Base-by-base conservation (phyloP, 1,140 invertebrate species). In the Himalopsyche phryganea region DNA sequence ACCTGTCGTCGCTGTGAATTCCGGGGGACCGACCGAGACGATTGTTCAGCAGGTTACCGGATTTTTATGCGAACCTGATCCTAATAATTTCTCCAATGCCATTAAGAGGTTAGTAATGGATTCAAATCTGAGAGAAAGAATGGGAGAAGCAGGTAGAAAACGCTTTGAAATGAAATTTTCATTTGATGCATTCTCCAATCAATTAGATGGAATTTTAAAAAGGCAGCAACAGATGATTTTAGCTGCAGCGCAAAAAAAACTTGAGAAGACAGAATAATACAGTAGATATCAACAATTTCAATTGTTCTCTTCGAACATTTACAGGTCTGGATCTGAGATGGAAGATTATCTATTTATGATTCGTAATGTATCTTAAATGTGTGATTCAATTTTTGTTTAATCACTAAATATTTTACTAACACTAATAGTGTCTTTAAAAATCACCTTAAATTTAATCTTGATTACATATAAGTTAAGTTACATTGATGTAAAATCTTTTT, bases 21-120 rank as follows among this genome's bases (percentile, higher is more conserved):
- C 88, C 71, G 98, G 98, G 20, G 98, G 98, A 1, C 97, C 97
- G 0, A 86, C 82, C 4, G 98, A 99, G 77, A 98, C 97, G 0
- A 81, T 99, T 44, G 80, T 89, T 0, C 77, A 97, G 78, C 84
- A 82, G n/a, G 76, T 85, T 5, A 99, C 96, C 3, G 98, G 98
- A 6, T 98, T 86, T 71, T 77, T 99, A 3, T 91, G 91, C 68
- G 79, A 88, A 40, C 75, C 85, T 6, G 79, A 75, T 14, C 75
- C 83, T 15, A 74, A 84, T 53, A 79, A 81, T 52, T 96, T 99
- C 80, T 85, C 90, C 6, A 74, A 82, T 35, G 87, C 87, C 19
- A 94, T 98, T 86, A 69, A 79, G 14, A 81, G 81, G 63, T 80
- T 95, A 57, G 75, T 90, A 0, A 63, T 68, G 33, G 77, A 83